These are phyloP conservation scores for Rhaphigaster nebulosa DNA, from an alignment of 2,888 invertebrate genomes.

Conservation along the genomic window DNA sequence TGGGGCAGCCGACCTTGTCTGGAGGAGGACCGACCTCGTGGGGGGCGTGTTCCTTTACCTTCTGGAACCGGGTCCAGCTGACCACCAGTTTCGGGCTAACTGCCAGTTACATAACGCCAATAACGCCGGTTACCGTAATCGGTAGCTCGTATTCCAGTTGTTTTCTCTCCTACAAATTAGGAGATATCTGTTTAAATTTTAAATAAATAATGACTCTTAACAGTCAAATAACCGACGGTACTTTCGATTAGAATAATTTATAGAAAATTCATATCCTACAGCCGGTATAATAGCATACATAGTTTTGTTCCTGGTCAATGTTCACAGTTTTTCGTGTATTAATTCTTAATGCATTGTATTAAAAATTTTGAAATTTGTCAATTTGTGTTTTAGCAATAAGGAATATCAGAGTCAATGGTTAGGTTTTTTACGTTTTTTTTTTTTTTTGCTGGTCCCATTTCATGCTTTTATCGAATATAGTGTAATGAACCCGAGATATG, in stretches of 20 bases:
- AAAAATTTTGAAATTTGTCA: not conserved
- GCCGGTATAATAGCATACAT: no score
- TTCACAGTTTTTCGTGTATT: no score
- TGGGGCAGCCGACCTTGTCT: not conserved
- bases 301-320: no score
- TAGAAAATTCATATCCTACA: no score
- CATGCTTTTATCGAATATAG: not conserved
- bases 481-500: not conserved
- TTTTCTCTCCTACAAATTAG: no score
- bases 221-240: no score
- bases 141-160: not conserved
- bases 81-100: not conserved
- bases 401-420: not conserved
- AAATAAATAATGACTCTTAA: no score
- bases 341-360: no score
- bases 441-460: not conserved
- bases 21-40: not conserved
- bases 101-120: not conserved
- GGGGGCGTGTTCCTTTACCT: not conserved
- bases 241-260: no score
- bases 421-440: not conserved
- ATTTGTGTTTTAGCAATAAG: not conserved
- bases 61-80: not conserved
- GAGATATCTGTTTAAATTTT: no score
- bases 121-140: not conserved